phyloP scores from a whole-genome alignment of 2,113 vertebrate genomes.

The Camarhynchus parvulus region DNA sequence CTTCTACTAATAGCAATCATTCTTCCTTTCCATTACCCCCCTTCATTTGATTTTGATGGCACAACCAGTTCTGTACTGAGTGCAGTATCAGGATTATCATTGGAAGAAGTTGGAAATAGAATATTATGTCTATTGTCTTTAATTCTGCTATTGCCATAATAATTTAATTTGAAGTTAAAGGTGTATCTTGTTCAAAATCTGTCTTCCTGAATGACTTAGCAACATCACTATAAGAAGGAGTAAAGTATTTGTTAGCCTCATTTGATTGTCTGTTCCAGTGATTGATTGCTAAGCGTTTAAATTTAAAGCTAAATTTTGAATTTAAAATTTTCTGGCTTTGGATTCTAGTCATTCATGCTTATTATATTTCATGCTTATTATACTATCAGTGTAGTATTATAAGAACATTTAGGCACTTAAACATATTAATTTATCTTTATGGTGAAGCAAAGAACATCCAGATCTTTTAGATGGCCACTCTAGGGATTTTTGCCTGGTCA shows the following conservation, averaged over 20 bases:
- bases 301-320: not conserved
- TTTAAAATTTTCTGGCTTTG: not conserved
- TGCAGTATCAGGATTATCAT: not conserved
- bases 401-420: not conserved
- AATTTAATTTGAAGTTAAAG: not conserved
- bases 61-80: not conserved
- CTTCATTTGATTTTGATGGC: not conserved
- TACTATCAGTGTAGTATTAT: not conserved
- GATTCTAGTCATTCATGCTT: not conserved
- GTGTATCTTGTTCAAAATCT: not conserved
- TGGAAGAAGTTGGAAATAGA: not conserved
- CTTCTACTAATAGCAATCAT: not conserved
- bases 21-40: rapidly evolving
- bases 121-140: not conserved
- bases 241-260: not conserved
- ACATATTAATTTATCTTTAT: not conserved
- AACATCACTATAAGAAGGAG: not conserved
- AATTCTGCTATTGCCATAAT: not conserved
- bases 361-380: not conserved
- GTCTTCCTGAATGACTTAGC: not conserved
- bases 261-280: not conserved
- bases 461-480: not conserved
- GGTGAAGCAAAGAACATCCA: not conserved
- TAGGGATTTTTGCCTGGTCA: not conserved
- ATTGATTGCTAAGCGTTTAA: not conserved